These are phyloP conservation scores for Drosophila ogumai DNA, from an alignment of 1,140 invertebrate genomes.

Conservation along the genomic window DNA sequence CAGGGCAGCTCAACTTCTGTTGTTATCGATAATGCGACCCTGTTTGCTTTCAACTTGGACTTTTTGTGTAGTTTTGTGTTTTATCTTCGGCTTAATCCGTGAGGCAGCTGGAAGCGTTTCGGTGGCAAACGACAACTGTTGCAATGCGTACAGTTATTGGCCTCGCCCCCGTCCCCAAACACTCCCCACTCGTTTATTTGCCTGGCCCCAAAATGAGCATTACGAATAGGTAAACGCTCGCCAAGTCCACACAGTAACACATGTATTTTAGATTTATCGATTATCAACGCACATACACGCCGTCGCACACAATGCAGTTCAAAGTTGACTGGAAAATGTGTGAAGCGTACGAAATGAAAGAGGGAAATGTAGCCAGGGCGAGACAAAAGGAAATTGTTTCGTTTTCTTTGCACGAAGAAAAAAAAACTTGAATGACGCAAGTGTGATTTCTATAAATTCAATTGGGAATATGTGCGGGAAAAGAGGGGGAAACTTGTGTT, in stretches of 20 bases:
- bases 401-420: slow-evolving; percentile 27
- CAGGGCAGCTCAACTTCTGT: slow-evolving; percentile 19
- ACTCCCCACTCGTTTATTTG: slow-evolving; percentile 52
- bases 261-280: slow-evolving; percentile 69
- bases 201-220: slow-evolving; percentile 49
- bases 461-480: slow-evolving; percentile 9
- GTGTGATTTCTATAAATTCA: slow-evolving; percentile 51
- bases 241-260: slow-evolving; percentile 26
- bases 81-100: slow-evolving; percentile 61
- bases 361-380: slow-evolving; percentile 26
- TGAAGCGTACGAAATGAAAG: slow-evolving; percentile 31
- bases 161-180: background rate
- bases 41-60: slow-evolving; percentile 34
- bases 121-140: slow-evolving; percentile 62
- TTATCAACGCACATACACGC: slow-evolving; percentile 62
- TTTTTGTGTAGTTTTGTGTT: slow-evolving; percentile 26
- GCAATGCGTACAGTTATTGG: slow-evolving; percentile 49
- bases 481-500: slow-evolving; percentile 1
- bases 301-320: slow-evolving; percentile 37
- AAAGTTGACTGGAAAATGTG: slow-evolving; percentile 42
- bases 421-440: slow-evolving; percentile 33
- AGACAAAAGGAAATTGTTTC: slow-evolving; percentile 71
- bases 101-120: slow-evolving; percentile 52
- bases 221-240: slow-evolving; percentile 54
- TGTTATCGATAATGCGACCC: slow-evolving; percentile 64